phyloP scores from a whole-genome alignment of 2,888 invertebrate species.

The Kryphioiulus occultus region DNA sequence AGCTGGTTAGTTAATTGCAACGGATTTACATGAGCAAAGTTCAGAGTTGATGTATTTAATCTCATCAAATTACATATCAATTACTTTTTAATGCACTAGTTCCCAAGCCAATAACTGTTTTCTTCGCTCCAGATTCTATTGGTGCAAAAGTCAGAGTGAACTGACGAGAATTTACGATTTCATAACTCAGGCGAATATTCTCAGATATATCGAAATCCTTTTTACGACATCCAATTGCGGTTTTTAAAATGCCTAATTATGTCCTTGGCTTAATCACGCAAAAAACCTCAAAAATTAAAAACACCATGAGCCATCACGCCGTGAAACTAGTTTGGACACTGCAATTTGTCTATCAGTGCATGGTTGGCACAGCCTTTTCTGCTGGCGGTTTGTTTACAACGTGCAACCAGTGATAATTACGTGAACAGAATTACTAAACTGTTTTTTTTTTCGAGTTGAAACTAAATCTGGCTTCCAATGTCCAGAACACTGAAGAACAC shows the following conservation, averaged over 20 bases:
- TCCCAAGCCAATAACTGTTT: too few species aligned
- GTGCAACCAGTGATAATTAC: slow-evolving; percentile 12
- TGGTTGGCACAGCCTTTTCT: not conserved
- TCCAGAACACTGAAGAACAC: too few species aligned
- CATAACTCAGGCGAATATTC: too few species aligned
- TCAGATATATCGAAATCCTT: not conserved
- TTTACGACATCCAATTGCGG: not conserved
- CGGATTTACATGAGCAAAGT: too few species aligned
- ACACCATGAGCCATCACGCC: not conserved
- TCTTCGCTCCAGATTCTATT: too few species aligned
- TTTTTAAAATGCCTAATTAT: not conserved
- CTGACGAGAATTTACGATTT: too few species aligned
- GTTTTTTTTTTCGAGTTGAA: not conserved
- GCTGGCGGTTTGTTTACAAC: not conserved
- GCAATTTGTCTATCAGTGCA: not conserved
- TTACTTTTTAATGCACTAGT: too few species aligned
- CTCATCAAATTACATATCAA: too few species aligned
- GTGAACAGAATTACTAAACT: not conserved
- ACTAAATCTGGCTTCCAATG: not conserved
- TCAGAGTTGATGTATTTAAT: too few species aligned
- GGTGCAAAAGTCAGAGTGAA: too few species aligned
- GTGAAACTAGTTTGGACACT: slow-evolving; percentile 7
- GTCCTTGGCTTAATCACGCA: not conserved
- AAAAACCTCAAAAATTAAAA: not conserved
- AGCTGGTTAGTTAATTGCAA: too few species aligned